Base-by-base conservation (phyloP, 2,888 invertebrate species). In the Melieria picta region DNA sequence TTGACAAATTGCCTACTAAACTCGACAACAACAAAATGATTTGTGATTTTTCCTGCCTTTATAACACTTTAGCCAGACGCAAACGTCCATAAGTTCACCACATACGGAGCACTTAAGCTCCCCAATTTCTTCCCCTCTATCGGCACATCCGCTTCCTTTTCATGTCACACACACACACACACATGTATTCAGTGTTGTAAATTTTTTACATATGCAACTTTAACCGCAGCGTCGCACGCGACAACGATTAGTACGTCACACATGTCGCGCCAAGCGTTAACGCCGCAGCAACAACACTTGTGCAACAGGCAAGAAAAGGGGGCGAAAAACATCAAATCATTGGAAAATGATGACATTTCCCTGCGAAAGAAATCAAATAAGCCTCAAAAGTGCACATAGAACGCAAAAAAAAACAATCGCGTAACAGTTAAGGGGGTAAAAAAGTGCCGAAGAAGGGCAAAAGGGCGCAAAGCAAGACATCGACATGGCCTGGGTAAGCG, bases 331-430 rank as follows among this genome's bases (percentile, higher is more conserved):
- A 52, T 56, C 65, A 71, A 63, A 30, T 58, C 61, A 70, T 71
- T 74, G 62, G 69, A 74, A 72, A 74, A 72, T 66, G 62, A 74
- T 77, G 79, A 77, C 72, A 73, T 72, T 75, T 72, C 71, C 66
- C 66, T 70, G 57, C 56, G 68, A 66, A 74, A 64, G 52, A 73
- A 71, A 73, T 68, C 69, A 72, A 76, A 70, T 64, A 70, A 30
- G 43, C 58, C 58, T 43, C 58, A 16, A 43, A 58, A 10, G 13
- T 13, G n/a, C 43, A 10, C 30, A 30, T 30, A 30, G 30, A 30
- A 30, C 2, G 30, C 30, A 30, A 30, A 30, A 58, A 7, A 9
- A 9, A 79, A 74, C 76, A 76, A 80, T 13, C 30, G 10, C 46
- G 11, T 13, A 13, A 50, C 5, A 16, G 3, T 13, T 30, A 48